Percentiles rank a stretch among this genome's conserved stretches.
Conservation (phyloP, 2,888 invertebrate species). For the Perithous albicinctus region DNA sequence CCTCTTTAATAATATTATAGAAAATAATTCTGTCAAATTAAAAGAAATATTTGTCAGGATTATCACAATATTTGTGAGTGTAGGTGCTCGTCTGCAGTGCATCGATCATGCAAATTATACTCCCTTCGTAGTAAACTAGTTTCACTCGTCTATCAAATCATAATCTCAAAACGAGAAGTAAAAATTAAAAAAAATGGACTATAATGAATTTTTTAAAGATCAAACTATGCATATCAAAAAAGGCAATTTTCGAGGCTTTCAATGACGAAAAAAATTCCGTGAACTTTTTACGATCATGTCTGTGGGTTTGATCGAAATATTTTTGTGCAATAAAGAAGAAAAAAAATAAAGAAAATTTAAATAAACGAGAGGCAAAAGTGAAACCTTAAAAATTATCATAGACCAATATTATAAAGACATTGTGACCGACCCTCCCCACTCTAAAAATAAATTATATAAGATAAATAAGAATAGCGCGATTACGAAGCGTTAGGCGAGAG, state of each 20-base stretch:
- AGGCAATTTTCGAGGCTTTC: slow-evolving; percentile 21
- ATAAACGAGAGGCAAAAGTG: slow-evolving; percentile 66
- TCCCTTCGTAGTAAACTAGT: slow-evolving; percentile 27
- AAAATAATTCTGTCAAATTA: too few relatives aligned
- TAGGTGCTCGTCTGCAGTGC: slow-evolving; percentile 55
- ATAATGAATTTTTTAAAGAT: slow-evolving; percentile 33
- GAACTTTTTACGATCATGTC: slow-evolving; percentile 11
- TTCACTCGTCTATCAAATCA: slow-evolving; percentile 26
- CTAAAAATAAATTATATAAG: slow-evolving; percentile 60
- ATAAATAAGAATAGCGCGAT: slow-evolving; percentile 50
- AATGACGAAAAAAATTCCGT: slow-evolving; percentile 21
- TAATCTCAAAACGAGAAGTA: slow-evolving; percentile 10
- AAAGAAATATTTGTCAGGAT: too few relatives aligned
- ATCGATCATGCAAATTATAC: slow-evolving; percentile 53
- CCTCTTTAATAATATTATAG: too few relatives aligned
- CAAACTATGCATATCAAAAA: slow-evolving; percentile 56
- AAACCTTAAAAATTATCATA: slow-evolving; percentile 66
- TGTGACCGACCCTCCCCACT: too few relatives aligned
- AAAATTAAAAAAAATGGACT: slow-evolving; percentile 3
- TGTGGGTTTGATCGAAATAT: slow-evolving; percentile 36
- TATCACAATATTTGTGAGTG: too few relatives aligned
- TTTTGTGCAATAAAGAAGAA: slow-evolving; percentile 41
- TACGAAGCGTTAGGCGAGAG: slow-evolving; percentile 57
- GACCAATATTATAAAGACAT: slow-evolving; percentile 65
- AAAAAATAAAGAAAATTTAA: slow-evolving; percentile 30